These are phyloP conservation scores for Aphelenchoides fujianensis DNA, from an alignment of 1,140 invertebrate genomes.

Conservation along the genomic window DNA sequence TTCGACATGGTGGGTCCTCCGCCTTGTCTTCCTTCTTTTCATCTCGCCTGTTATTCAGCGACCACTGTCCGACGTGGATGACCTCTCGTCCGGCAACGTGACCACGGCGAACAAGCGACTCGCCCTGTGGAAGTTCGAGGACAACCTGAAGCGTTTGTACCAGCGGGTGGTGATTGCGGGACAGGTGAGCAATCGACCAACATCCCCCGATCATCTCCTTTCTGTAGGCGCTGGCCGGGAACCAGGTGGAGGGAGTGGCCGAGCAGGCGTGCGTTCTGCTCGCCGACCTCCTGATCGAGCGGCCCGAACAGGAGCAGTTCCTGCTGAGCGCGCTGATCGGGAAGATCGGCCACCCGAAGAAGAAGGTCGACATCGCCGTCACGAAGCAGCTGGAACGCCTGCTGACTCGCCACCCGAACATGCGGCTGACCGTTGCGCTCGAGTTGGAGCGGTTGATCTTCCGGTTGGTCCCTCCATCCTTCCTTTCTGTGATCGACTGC, in stretches of 20 bases:
- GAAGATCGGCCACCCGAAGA: conserved; percentile 87
- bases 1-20: conserved; percentile 69
- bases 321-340: conserved; percentile 80
- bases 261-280: conserved; percentile 64
- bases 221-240: conserved; percentile 26
- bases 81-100: conserved; percentile 61
- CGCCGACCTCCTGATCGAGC: conserved; percentile 75
- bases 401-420: conserved; percentile 77
- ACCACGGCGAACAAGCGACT: conserved; percentile 65
- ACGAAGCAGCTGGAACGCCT: conserved; percentile 81
- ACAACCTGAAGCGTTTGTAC: conserved; percentile 76
- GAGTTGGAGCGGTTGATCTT: conserved; percentile 87
- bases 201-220: no score
- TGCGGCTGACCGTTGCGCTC: conserved; percentile 79
- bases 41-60: conserved; percentile 67
- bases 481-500: neutral
- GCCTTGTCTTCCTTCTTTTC: no score
- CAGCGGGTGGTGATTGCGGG: conserved; percentile 71
- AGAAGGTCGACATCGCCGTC: conserved; percentile 80
- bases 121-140: conserved; percentile 75
- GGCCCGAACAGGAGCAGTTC: conserved; percentile 82
- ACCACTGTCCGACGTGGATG: conserved; percentile 62
- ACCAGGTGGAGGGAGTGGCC: conserved; percentile 49
- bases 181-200: conserved; percentile 68
- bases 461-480: conserved; percentile 66